Evolutionary conservation across 1,140 invertebrate species (phyloP).

Genomic region (Drosophila sp.): DNA sequence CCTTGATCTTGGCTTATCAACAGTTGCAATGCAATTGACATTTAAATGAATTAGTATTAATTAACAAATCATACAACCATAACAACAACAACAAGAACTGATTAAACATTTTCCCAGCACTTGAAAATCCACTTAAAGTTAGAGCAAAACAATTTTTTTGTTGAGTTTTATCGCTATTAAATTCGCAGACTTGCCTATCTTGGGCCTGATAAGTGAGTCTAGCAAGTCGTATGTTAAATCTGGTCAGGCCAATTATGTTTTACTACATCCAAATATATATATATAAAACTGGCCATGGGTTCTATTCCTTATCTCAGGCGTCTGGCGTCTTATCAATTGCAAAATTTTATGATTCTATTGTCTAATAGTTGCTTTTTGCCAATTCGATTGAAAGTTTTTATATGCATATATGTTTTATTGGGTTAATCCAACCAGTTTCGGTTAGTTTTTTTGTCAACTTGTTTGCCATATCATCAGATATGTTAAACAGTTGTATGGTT

Average conservation of each 20-base stretch:
- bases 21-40: neutral
- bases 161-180: neutral
- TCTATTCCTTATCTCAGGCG: constrained; percentile 7
- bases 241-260: constrained; percentile 18
- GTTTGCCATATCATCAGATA: constrained; percentile 52
- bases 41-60: constrained; percentile 48
- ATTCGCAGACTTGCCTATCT: constrained; percentile 7
- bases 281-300: constrained; percentile 12
- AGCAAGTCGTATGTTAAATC: neutral
- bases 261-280: neutral
- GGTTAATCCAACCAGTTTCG: constrained; percentile 55
- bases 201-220: neutral
- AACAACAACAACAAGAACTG: constrained; percentile 1
- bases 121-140: neutral
- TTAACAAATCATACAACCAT: constrained; percentile 34
- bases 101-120: constrained; percentile 34
- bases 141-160: neutral
- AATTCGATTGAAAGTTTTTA: neutral
- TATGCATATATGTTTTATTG: constrained; percentile 18
- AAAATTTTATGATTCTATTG: constrained; percentile 16
- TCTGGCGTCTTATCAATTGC: constrained; percentile 14
- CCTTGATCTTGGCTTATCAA: constrained; percentile 52
- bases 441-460: constrained; percentile 20
- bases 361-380: constrained; percentile 1
- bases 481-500: constrained; percentile 34